phyloP scores from a whole-genome alignment of 2,113 vertebrate species.

The Bubo bubo region DNA sequence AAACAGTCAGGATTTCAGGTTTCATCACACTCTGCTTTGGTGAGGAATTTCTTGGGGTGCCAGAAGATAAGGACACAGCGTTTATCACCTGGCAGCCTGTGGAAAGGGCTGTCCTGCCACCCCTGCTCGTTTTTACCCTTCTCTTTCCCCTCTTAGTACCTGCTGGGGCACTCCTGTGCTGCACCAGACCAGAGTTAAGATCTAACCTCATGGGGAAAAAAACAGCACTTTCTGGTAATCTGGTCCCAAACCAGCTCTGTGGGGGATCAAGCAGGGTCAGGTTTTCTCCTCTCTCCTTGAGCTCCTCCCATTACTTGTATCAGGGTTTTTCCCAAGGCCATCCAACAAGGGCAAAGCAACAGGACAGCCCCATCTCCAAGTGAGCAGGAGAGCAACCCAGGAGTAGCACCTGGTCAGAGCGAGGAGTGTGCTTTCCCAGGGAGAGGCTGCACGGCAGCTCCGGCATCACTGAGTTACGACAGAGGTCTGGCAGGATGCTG shows the following conservation, averaged over 20 bases:
- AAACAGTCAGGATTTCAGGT: not conserved
- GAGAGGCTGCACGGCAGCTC: not conserved
- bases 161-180: fast-evolving
- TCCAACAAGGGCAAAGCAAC: not conserved
- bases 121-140: not conserved
- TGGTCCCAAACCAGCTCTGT: not conserved
- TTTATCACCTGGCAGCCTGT: not conserved
- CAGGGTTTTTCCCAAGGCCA: not conserved
- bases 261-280: not conserved
- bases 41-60: not conserved
- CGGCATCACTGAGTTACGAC: fast-evolving
- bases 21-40: not conserved
- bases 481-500: not conserved
- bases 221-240: not conserved
- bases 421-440: fast-evolving
- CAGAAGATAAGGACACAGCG: fast-evolving
- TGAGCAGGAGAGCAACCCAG: fast-evolving
- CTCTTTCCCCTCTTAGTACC: not conserved
- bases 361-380: not conserved
- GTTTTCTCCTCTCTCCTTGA: not conserved
- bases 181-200: not conserved
- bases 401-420: not conserved
- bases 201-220: not conserved
- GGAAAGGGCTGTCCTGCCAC: not conserved
- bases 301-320: not conserved